Conservation (phyloP, 2,888 invertebrate species). For the Rhamphomyia laevipes region DNA sequence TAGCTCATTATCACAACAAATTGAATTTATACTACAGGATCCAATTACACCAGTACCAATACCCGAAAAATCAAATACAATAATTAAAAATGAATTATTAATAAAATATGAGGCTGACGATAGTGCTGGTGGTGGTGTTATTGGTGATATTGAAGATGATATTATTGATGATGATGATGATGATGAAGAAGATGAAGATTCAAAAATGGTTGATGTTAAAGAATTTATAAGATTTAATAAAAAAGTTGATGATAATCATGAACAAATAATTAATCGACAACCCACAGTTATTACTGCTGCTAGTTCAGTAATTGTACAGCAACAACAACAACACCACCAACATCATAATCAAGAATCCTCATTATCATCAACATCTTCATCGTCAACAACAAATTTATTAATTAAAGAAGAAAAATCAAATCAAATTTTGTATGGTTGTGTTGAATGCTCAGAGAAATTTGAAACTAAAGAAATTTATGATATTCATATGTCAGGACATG, state of each 20-base stretch:
- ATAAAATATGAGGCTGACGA: constrained; percentile 9
- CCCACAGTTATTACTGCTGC: not conserved
- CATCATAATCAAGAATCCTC: not conserved
- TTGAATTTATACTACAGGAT: constrained; percentile 38
- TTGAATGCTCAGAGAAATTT: constrained; percentile 34
- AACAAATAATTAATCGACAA: not conserved
- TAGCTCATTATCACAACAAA: constrained; percentile 36
- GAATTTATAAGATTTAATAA: constrained; percentile 2
- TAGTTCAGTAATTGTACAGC: constrained; percentile 1
- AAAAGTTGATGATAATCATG: not conserved
- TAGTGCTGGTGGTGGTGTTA: constrained; percentile 20
- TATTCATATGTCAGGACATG: constrained; percentile 35
- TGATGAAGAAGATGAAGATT: not conserved
- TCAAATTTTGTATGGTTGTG: constrained; percentile 16
- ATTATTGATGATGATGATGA: not conserved
- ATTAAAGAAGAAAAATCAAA: not conserved
- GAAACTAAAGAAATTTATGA: constrained; percentile 34
- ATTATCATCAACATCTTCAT: not conserved
- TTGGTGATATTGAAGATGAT: constrained; percentile 24
- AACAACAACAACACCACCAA: not conserved
- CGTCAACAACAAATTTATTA: not conserved
- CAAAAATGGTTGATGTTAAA: not conserved
- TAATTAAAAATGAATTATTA: not conserved
- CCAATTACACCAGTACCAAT: constrained; percentile 19
- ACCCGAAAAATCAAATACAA: constrained; percentile 14